These are phyloP conservation scores for Platygyra sinensis DNA, from an alignment of 64 coral and sea anemone genomes.

Conservation along the genomic window DNA sequence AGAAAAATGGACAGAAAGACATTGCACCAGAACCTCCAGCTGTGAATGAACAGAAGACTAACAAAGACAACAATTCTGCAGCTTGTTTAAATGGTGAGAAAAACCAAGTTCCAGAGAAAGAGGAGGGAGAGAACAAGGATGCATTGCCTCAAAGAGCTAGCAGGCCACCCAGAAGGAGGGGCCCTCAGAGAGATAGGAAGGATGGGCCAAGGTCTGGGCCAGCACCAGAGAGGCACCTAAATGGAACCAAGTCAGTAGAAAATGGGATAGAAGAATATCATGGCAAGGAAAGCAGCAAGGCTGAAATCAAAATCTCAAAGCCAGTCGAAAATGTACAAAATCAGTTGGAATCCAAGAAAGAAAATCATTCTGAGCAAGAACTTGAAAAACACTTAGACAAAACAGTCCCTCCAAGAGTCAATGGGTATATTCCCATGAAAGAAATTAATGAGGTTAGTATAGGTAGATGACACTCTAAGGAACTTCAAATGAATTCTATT, in stretches of 20 bases:
- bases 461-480: conserved; percentile 1
- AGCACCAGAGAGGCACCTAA: background rate
- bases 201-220: conserved; percentile 9
- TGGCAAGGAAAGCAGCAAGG: background rate
- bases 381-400: conserved; percentile 10
- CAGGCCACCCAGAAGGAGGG: conserved; percentile 32
- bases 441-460: conserved; percentile 35
- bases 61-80: background rate
- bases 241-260: conserved; percentile 31
- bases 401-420: background rate
- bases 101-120: background rate
- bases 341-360: background rate
- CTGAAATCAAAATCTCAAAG: background rate
- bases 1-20: background rate
- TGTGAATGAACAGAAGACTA: background rate
- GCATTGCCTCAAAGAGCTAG: conserved; percentile 26
- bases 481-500: background rate
- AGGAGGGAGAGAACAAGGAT: background rate
- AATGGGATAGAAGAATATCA: background rate
- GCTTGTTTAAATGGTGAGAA: conserved; percentile 11
- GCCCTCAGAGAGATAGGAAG: conserved; percentile 6
- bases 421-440: conserved; percentile 18
- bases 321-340: background rate
- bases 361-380: background rate
- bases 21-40: background rate